Base-by-base conservation (phyloP, 2,113 vertebrate genomes). In the Syngnathus floridae region DNA sequence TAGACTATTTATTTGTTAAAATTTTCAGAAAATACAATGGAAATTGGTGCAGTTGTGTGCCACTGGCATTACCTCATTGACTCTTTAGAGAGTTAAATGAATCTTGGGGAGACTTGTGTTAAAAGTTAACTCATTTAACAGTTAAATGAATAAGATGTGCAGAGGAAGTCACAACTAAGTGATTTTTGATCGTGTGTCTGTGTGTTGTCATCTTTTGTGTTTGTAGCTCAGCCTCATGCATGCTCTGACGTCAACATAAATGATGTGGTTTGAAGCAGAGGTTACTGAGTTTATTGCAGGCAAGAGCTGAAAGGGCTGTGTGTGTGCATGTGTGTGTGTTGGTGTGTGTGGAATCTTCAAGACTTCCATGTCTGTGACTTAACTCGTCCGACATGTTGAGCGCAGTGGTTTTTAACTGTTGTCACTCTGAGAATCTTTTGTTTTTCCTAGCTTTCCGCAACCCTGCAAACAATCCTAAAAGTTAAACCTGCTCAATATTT, bases 61-160 rank as follows among this genome's bases (percentile, higher is more conserved):
- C 22, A 64, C 86, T 82, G 62, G 35, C 26, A 65, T 88, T 74
- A 88, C 73, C 75, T 85, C 77, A 78, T 82, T 57, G 66, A 31
- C 26, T 65, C 69, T 75, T 69, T 48, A 62, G 68, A 59, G 68
- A 56, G 69, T 56, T 71, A 62, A 80, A 54, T 65, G 69, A 54
- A 67, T 81, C 48, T 57, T 3, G 46, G 61, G n/a, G 80, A 86
- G 65, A 40, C 14, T 49, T 13, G 62, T 73, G 26, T 31, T 31
- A n/a, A n/a, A n/a, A n/a, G n/a, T n/a, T n/a, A n/a, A n/a, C n/a
- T n/a, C n/a, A n/a, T n/a, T n/a, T n/a, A n/a, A n/a, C n/a, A n/a
- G n/a, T n/a, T n/a, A 31, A 26, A 26, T 26, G 52, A 75, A 52
- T 37, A 36, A 65, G 49, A 54, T 51, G 62, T 5, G 21, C 7